Percentiles rank a stretch among this genome's conserved stretches.
Evolutionary conservation across 2,797 vertebrate species (phyloP).

Genomic region (Coracias cyanogaster): DNA sequence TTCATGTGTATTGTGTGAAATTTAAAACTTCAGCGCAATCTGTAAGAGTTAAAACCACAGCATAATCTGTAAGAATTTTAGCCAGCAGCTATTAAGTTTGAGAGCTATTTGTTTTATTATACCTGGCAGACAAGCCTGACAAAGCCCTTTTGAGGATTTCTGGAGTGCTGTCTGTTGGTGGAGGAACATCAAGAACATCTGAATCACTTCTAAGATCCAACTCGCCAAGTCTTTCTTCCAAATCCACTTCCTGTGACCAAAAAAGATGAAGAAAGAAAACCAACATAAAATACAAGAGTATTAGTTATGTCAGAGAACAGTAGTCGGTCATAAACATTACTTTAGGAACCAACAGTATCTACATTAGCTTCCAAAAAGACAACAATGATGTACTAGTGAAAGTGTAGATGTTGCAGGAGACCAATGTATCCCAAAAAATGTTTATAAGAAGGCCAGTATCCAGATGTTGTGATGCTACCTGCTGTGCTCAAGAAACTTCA

Average conservation of each 20-base stretch:
- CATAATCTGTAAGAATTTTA: background rate
- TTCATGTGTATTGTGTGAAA: background rate
- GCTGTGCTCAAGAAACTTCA: background rate
- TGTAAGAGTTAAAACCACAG: background rate
- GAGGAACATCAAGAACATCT: constrained; percentile 85
- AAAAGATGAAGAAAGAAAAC: background rate
- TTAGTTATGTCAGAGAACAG: background rate
- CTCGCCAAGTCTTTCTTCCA: constrained; percentile 87
- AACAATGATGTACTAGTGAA: background rate
- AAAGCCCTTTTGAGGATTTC: constrained; percentile 92
- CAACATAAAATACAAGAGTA: background rate
- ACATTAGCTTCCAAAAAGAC: background rate
- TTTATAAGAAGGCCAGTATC: background rate
- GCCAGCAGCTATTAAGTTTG: background rate
- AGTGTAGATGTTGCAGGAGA: background rate
- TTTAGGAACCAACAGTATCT: background rate
- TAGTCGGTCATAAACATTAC: background rate
- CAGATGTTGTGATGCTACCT: background rate
- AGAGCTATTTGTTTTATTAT: constrained; percentile 13
- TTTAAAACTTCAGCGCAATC: background rate
- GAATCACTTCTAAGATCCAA: constrained; percentile 87
- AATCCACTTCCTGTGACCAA: constrained; percentile 85
- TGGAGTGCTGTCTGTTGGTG: constrained; percentile 90
- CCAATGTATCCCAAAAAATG: background rate
- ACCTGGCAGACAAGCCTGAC: constrained; percentile 95